Conservation (phyloP, 2,797 vertebrate genomes). For the Spinus pinus region DNA sequence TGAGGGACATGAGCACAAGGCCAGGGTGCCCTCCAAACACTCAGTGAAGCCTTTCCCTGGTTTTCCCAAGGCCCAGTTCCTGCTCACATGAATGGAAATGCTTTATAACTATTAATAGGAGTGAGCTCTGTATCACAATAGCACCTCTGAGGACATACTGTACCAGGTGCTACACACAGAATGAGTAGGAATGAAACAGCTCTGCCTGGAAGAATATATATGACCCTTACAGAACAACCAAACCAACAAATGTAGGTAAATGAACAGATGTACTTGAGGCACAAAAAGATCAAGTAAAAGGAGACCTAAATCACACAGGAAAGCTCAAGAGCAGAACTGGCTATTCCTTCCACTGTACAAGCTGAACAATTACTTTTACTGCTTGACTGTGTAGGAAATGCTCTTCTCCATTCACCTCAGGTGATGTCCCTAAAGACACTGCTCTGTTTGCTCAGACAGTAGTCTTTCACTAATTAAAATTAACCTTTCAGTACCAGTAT, state of each 20-base stretch:
- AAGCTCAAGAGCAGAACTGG: background rate
- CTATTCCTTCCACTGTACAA: background rate
- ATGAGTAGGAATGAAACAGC: background rate
- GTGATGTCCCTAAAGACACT: background rate
- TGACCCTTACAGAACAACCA: background rate
- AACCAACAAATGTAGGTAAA: background rate
- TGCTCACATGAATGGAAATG: background rate
- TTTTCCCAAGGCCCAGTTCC: background rate
- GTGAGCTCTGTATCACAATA: background rate
- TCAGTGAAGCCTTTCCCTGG: background rate
- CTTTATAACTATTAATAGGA: background rate
- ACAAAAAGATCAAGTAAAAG: background rate
- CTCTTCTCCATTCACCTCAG: background rate
- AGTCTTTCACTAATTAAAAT: background rate
- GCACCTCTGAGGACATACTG: background rate
- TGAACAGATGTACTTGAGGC: background rate
- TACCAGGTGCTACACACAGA: background rate
- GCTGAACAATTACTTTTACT: background rate
- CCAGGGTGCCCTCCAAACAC: background rate
- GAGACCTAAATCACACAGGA: background rate
- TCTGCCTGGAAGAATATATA: background rate
- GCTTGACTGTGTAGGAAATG: background rate
- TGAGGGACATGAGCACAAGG: rapidly evolving
- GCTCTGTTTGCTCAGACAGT: background rate
- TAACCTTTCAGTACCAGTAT: background rate